Evolutionary conservation across 2,113 vertebrate genomes (phyloP), one percentile per base, ranked within the genome.

Genomic region (Spea bombifrons): DNA sequence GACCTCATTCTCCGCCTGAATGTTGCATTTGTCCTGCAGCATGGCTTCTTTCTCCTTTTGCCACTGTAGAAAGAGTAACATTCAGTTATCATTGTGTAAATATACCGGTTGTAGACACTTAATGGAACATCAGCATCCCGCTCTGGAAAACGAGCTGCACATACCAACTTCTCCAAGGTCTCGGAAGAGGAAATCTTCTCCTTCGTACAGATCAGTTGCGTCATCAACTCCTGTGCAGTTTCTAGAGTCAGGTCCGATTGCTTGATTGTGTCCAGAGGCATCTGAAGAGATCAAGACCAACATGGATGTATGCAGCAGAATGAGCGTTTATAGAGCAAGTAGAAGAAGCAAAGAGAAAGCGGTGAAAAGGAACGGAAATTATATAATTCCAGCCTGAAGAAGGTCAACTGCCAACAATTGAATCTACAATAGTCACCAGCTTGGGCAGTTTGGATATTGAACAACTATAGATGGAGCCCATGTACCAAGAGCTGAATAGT

Each of bases 1-100:
- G 84, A 94, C 90, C 82, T 93, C 90, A 48, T 91, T 92, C 83
- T 96, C 94, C 83, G 92, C 82, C 57, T 89, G 88, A 5, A 92
- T 84, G 84, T 92, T 93, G 83, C 89, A 86, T 81, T 93, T 90
- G 85, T 94, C 89, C 1, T 95, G 88, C 59, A 88, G 66, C 17
- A 94, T 88, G 67, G 83, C 78, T 83, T 95, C 93, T 50, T 92
- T 96, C 87, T 95, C 91, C 45, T 94, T 91, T 84, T 91, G 69
- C 64, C 90, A 88, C 95, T 96, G 81, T 16, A 55, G 30, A 67
- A 46, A 44, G 10, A 46, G 15, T 5, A 9, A 67, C 44, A 67
- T 13, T 45, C 10, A 47, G 16, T 10, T 43, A 66, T 30, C 9
- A 13, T 59, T 30, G 30, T 30, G 30, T 30, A 30, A 30, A 30